phyloP scores from a whole-genome alignment of 2,888 invertebrate species.

The Halocaridina rubra region DNA sequence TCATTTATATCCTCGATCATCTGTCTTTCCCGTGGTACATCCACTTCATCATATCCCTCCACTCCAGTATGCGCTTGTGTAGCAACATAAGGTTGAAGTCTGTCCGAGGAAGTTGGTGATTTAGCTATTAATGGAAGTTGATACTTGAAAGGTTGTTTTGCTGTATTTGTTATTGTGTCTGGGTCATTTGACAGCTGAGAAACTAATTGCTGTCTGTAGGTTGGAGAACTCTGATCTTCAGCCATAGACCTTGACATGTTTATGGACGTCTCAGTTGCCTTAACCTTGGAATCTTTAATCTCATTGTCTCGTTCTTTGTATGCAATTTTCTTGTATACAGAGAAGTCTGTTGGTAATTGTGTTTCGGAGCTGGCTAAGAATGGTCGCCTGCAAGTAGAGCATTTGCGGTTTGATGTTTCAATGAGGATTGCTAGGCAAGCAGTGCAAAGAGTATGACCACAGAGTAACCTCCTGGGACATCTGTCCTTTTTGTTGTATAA shows the following conservation, averaged over 20 bases:
- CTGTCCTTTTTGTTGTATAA: conserved; percentile 7
- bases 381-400: conserved; percentile 9
- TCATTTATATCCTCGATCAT: background rate
- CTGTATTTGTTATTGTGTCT: too few relatives aligned
- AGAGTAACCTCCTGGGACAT: conserved; percentile 33
- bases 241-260: too few relatives aligned
- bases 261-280: too few relatives aligned
- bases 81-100: too few relatives aligned
- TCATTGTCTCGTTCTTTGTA: background rate
- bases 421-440: conserved; percentile 22
- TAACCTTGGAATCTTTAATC: background rate
- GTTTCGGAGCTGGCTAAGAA: conserved; percentile 22
- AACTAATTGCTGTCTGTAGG: too few relatives aligned
- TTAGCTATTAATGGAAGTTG: too few relatives aligned
- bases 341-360: conserved; percentile 26
- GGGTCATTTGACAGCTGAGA: too few relatives aligned
- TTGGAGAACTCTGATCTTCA: too few relatives aligned
- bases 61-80: too few relatives aligned
- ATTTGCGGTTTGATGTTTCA: background rate
- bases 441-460: conserved; percentile 45
- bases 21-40: background rate
- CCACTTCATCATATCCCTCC: background rate
- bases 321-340: background rate
- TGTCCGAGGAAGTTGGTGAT: too few relatives aligned
- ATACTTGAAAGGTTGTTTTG: too few relatives aligned